Evolutionary conservation across 2,888 invertebrate genomes (phyloP).

Genomic region (Syrphus vitripennis): DNA sequence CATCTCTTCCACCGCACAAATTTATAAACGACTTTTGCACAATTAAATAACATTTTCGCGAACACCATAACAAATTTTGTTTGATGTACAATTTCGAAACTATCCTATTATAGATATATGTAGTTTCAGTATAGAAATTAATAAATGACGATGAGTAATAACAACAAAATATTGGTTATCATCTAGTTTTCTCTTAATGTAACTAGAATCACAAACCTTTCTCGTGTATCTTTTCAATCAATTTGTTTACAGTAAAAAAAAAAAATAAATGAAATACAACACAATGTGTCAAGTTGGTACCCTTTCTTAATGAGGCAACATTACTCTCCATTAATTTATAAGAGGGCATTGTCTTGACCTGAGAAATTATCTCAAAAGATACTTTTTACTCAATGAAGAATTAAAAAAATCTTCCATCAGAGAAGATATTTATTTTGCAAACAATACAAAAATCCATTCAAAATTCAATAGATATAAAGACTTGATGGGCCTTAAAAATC

Average conservation of each 20-base stretch:
- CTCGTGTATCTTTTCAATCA: neutral
- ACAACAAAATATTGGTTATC: conserved; percentile 6
- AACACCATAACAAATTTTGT: conserved; percentile 7
- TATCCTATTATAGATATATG: no score
- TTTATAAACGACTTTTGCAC: conserved; percentile 2
- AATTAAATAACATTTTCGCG: conserved; percentile 16
- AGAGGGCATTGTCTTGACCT: conserved; percentile 22
- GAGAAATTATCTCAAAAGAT: neutral
- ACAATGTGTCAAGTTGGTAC: neutral
- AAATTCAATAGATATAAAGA: neutral
- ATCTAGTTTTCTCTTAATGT: conserved; percentile 18
- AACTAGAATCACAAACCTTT: conserved; percentile 12
- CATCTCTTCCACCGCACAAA: neutral
- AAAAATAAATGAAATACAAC: neutral
- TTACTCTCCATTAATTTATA: conserved; percentile 10
- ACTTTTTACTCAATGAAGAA: neutral
- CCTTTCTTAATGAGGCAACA: neutral
- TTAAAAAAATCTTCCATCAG: neutral
- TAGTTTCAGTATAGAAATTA: neutral
- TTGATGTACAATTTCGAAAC: no score
- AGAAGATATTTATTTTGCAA: neutral
- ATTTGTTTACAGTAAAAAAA: conserved; percentile 4
- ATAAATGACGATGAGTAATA: conserved; percentile 7
- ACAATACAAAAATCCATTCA: neutral
- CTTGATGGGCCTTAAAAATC: neutral